These are phyloP conservation scores for Sturnira hondurensis DNA, from an alignment of 2,113 vertebrate species.

Conservation along the genomic window DNA sequence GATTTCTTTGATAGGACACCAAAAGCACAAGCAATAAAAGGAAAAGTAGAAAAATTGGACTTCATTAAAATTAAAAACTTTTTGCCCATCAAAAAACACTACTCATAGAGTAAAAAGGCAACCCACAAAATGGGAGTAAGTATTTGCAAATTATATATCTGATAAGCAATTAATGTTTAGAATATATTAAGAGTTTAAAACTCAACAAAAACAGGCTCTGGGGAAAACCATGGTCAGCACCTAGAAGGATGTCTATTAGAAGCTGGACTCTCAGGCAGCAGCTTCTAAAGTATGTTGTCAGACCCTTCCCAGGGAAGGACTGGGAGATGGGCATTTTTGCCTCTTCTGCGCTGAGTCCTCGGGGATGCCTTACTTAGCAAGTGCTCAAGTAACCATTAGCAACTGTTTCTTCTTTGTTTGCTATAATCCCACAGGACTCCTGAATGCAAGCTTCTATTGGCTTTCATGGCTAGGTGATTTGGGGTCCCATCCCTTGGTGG, in stretches of 20 bases:
- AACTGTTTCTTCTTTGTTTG: neutral
- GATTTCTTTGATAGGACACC: neutral
- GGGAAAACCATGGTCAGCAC: neutral
- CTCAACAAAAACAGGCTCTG: neutral
- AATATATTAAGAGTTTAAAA: neutral
- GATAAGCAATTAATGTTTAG: neutral
- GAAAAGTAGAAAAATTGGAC: neutral
- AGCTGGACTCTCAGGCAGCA: neutral
- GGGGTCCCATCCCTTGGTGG: neutral
- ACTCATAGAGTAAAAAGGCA: neutral
- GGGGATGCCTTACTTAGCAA: no score
- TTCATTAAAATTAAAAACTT: neutral
- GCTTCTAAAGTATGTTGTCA: neutral
- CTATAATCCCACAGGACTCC: neutral
- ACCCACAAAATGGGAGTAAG: neutral
- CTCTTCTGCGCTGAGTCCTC: neutral
- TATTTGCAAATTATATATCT: neutral
- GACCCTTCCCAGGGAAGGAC: neutral
- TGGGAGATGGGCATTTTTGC: neutral
- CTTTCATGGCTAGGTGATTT: neutral
- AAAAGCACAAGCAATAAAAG: neutral
- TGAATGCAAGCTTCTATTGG: neutral
- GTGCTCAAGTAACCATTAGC: neutral
- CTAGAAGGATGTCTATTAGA: neutral
- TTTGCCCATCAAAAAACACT: neutral